These are phyloP conservation scores for Dynastes maya DNA, from an alignment of 2,888 invertebrate species.

Conservation along the genomic window DNA sequence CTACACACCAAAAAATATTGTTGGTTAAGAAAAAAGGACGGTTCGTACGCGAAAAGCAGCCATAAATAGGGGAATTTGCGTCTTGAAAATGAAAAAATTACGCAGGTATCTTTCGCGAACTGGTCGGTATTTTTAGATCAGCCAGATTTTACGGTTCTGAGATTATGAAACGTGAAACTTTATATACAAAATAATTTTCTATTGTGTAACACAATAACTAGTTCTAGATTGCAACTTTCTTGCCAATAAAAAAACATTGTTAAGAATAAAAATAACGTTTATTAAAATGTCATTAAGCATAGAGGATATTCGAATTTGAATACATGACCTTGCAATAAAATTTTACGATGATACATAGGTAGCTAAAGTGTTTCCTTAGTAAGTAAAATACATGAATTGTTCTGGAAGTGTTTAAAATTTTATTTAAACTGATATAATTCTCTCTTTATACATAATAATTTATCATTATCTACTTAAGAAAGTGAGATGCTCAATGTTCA, in stretches of 20 bases:
- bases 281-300: slow-evolving; percentile 1
- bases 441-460: neutral
- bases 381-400: neutral
- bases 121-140: slow-evolving; percentile 45
- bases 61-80: slow-evolving; percentile 22
- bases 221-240: slow-evolving; percentile 46
- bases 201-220: slow-evolving; percentile 50
- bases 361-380: neutral
- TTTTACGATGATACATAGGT: neutral
- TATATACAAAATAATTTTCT: slow-evolving; percentile 22
- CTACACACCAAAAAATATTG: slow-evolving; percentile 7
- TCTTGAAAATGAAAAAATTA: slow-evolving; percentile 19
- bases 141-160: slow-evolving; percentile 41
- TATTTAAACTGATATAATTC: neutral
- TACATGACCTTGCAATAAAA: slow-evolving; percentile 21
- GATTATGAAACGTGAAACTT: slow-evolving; percentile 45
- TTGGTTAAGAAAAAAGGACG: neutral
- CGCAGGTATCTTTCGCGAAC: slow-evolving; percentile 43
- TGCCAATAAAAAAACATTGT: neutral
- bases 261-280: neutral
- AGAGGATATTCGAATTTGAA: slow-evolving; percentile 6
- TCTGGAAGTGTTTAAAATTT: neutral
- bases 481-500: slow-evolving; percentile 2
- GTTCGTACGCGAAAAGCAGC: neutral
- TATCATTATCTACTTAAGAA: slow-evolving; percentile 14